phyloP scores from a whole-genome alignment of 2,888 invertebrate species.

The Xylota sylvarum region DNA sequence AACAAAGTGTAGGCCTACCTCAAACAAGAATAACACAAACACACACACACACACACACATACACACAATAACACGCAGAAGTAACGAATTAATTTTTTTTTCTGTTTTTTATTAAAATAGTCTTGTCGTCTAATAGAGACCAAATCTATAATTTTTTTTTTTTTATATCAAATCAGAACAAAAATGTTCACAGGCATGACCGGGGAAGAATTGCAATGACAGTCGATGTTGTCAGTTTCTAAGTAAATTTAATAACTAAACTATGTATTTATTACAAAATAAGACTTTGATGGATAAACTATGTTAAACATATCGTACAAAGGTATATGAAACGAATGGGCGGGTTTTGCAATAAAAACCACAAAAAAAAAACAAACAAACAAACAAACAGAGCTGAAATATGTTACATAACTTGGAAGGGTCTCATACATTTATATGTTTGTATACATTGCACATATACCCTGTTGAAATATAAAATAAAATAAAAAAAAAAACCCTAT shows the following conservation, averaged over 20 bases:
- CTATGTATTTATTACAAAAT: slow-evolving; percentile 61
- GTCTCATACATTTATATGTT: slow-evolving; percentile 64
- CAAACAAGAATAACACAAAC: slow-evolving; percentile 2
- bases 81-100: slow-evolving; percentile 1
- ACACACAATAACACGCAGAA: neutral
- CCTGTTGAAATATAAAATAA: slow-evolving; percentile 67
- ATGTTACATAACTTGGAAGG: slow-evolving; percentile 57
- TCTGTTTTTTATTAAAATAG: slow-evolving; percentile 6
- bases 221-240: slow-evolving; percentile 55
- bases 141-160: slow-evolving; percentile 21
- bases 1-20: slow-evolving; percentile 60
- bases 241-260: slow-evolving; percentile 48
- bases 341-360: slow-evolving; percentile 33
- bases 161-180: slow-evolving; percentile 29
- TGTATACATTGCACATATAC: slow-evolving; percentile 74
- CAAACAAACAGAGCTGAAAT: slow-evolving; percentile 50
- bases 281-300: slow-evolving; percentile 79
- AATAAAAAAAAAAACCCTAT: slow-evolving; percentile 59
- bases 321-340: slow-evolving; percentile 76
- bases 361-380: slow-evolving; percentile 13
- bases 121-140: slow-evolving; percentile 13
- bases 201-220: slow-evolving; percentile 45
- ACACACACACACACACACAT: neutral
- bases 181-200: slow-evolving; percentile 33
- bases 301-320: slow-evolving; percentile 84